Percentiles rank a stretch among this genome's conserved stretches.
Conservation (phyloP, 2,888 invertebrate genomes). For the Schizaphis graminum region DNA sequence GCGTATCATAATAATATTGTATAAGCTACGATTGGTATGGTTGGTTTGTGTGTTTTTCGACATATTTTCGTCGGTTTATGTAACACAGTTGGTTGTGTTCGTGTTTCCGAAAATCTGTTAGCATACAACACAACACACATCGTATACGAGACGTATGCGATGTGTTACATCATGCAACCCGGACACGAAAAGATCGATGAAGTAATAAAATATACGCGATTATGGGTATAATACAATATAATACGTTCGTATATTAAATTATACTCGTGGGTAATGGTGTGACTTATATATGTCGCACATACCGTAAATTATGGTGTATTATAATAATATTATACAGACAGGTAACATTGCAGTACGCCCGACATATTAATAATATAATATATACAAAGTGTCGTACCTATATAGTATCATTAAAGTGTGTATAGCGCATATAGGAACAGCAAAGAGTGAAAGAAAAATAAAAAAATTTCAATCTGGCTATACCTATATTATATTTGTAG, state of each 20-base stretch:
- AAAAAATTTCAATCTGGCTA: conserved; percentile 8
- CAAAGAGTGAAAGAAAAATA: conserved; percentile 34
- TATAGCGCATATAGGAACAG: neutral
- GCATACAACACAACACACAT: neutral
- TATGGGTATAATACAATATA: neutral
- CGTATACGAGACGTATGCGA: neutral
- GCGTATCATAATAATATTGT: neutral
- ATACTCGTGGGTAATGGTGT: neutral
- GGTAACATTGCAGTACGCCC: neutral
- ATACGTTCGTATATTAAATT: neutral
- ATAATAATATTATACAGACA: neutral
- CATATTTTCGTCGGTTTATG: conserved; percentile 12
- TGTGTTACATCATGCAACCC: conserved; percentile 37
- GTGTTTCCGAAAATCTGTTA: conserved; percentile 28
- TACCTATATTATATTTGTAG: neutral
- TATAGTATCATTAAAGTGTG: neutral
- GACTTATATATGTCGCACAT: neutral
- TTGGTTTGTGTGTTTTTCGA: neutral
- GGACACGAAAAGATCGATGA: neutral
- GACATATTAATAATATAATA: conserved; percentile 20
- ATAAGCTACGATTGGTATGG: neutral
- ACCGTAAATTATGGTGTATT: neutral
- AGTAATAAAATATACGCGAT: neutral
- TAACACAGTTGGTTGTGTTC: neutral
- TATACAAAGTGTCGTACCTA: neutral